Percentiles rank a stretch among this genome's conserved stretches.
Conservation (phyloP, 2,797 vertebrate species). For the Pipistrellus kuhlii region DNA sequence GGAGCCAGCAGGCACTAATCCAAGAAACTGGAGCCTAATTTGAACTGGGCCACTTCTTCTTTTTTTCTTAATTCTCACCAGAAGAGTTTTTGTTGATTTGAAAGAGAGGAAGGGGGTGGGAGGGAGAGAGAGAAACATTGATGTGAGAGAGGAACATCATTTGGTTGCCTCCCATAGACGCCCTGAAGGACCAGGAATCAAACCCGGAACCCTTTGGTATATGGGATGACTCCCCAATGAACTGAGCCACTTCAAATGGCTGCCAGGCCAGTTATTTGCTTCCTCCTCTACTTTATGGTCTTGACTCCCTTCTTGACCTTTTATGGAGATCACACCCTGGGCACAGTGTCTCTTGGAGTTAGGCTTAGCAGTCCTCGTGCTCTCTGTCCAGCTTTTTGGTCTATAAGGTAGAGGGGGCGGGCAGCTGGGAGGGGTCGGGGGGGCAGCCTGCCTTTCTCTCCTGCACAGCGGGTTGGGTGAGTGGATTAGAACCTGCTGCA, state of each 20-base stretch:
- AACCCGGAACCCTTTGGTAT: not conserved
- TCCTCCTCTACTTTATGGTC: not conserved
- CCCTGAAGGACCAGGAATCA: not conserved
- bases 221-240: not conserved
- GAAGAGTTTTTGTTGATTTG: not conserved
- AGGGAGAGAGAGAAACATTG: not conserved
- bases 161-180: not conserved
- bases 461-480: not conserved
- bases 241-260: not conserved
- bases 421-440: not conserved
- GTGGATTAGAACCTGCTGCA: not conserved
- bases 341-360: not conserved
- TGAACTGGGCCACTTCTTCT: too few relatives aligned
- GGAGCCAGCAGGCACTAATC: not conserved
- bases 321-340: not conserved
- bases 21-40: not conserved
- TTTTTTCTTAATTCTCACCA: not conserved
- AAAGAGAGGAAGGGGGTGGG: not conserved
- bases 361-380: not conserved
- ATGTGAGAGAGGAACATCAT: not conserved
- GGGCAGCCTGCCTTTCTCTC: not conserved
- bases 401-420: fast-evolving
- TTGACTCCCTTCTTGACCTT: not conserved
- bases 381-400: not conserved
- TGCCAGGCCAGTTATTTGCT: too few relatives aligned